Percentiles rank a stretch among this genome's conserved stretches.
Evolutionary conservation across 1,140 invertebrate species (phyloP).

Genomic region (Neodiprion virginianus): DNA sequence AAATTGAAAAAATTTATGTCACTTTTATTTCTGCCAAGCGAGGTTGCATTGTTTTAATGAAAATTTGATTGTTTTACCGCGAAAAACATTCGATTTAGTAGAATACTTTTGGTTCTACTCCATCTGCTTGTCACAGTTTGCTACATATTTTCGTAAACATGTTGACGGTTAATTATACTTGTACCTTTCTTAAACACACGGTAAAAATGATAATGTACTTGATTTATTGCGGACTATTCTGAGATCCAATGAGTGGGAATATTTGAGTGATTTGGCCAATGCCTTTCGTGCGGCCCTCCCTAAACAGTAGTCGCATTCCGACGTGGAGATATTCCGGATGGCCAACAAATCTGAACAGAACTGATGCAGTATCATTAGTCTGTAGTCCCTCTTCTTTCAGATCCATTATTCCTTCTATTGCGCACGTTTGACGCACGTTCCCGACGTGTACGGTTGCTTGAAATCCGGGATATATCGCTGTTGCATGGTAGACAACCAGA

Average conservation of each 20-base stretch:
- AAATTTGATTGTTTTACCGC: no score
- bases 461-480: constrained; percentile 85
- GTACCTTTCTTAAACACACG: not conserved
- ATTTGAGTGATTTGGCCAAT: constrained; percentile 91
- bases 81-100: no score
- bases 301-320: constrained; percentile 85
- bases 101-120: no score
- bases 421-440: constrained; percentile 92
- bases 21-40: no score
- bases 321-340: constrained; percentile 93
- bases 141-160: no score
- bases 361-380: constrained; percentile 86
- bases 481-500: constrained; percentile 84
- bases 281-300: constrained; percentile 87
- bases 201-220: not conserved
- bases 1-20: no score
- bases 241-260: constrained; percentile 67
- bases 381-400: constrained; percentile 66
- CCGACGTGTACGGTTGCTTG: constrained; percentile 95
- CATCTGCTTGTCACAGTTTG: no score
- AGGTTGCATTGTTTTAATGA: no score
- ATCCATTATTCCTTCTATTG: constrained; percentile 76
- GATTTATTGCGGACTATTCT: constrained; percentile 35
- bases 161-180: no score
- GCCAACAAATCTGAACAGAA: constrained; percentile 87